Base-by-base conservation (phyloP, 2,113 vertebrate species). In the Microcebus tavaratra region DNA sequence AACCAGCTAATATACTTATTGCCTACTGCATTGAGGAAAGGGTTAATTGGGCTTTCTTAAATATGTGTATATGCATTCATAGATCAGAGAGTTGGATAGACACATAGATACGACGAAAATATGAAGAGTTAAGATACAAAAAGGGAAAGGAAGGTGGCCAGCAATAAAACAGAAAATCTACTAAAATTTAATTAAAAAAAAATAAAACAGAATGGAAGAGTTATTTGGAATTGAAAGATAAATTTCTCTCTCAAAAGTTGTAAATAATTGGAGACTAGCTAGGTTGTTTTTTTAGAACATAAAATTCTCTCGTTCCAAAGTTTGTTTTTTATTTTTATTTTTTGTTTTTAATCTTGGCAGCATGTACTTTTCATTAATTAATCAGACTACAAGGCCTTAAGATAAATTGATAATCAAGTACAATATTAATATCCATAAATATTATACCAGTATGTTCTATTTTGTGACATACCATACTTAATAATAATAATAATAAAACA, bases 331-430 rank as follows among this genome's bases (percentile, higher is more conserved):
- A 48, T 48, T 10, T 90, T 50, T 10, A 48, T 59, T 73, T 61
- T 81, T 75, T 78, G 3, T 21, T 82, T 97, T 95, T 55, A 81
- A 95, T 88, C 25, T 95, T 81, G 65, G 61, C 94, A 86, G 17
- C 31, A 65, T 31, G 20, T 9, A 89, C 0, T 91, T 68, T 80
- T 67, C 45, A 61, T 75, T 85, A 65, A 91, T 92, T 70, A 92
- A 57, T 5, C 39, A 42, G 11, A 55, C 27, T 72, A 86, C 1
- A 76, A 48, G 5, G 3, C 9, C 39, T 88, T 72, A 87, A 29
- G 14, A 25, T 90, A 89, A 87, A 90, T 90, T 36, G 91, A 90
- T 78, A 84, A 59, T 85, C 6, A n/a, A 78, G 12, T 61, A 31
- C 0, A 80, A 61, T 29, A 89, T 72, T 45, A 76, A 82, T 39